phyloP scores from a whole-genome alignment of 2,797 vertebrate genomes.

The Hippopotamyrus pictus region DNA sequence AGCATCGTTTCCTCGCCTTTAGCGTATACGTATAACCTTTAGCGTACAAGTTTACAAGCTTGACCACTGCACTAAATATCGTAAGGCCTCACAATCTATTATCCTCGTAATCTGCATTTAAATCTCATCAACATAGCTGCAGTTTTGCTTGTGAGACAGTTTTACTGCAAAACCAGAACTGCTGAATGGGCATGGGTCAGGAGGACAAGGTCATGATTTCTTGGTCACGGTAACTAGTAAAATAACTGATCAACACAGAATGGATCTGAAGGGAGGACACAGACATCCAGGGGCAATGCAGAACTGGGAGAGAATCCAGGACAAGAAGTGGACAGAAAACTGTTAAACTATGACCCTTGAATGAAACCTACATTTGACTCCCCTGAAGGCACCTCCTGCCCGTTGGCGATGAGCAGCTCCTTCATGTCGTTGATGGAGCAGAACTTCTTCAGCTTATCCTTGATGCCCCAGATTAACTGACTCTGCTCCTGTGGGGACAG shows the following conservation, averaged over 20 bases:
- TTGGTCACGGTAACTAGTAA: not conserved
- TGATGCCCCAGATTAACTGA: conserved; percentile 87
- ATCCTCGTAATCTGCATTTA: not conserved
- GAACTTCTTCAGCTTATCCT: conserved; percentile 84
- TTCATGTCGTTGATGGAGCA: conserved; percentile 89
- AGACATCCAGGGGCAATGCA: not conserved
- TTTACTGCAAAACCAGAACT: not conserved
- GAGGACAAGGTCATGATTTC: not conserved
- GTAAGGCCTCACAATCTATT: not conserved
- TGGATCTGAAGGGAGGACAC: not conserved
- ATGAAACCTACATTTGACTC: conserved; percentile 80
- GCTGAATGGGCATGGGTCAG: not conserved
- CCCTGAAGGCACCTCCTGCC: conserved; percentile 86
- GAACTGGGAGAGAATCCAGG: not conserved
- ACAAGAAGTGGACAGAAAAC: not conserved
- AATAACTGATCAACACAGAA: not conserved
- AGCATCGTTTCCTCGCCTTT: not conserved
- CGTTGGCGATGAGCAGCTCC: conserved; percentile 89
- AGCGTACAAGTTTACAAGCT: not conserved
- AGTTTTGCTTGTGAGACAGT: not conserved
- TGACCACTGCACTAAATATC: not conserved
- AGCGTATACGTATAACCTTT: no score
- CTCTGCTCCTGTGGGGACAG: conserved; percentile 73
- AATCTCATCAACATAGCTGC: not conserved
- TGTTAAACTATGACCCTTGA: not conserved